Conservation (phyloP, 2,113 vertebrate species). For the Trichomycterus rosablanca region DNA sequence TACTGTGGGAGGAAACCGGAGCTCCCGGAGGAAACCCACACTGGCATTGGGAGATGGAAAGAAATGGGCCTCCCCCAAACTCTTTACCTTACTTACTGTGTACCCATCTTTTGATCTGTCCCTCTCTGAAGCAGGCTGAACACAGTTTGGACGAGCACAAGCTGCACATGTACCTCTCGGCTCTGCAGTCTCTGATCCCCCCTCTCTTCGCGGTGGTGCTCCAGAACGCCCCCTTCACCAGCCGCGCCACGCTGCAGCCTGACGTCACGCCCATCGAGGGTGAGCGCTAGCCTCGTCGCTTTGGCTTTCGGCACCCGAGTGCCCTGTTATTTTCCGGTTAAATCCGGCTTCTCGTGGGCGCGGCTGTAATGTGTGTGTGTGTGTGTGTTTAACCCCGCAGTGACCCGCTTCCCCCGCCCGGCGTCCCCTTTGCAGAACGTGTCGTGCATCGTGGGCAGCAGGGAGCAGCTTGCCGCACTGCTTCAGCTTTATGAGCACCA, state of each 20-base stretch:
- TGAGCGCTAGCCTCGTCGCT: slow-evolving; percentile 49
- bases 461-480: slow-evolving; percentile 81
- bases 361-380: slow-evolving; percentile 10
- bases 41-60: no score
- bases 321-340: slow-evolving; percentile 28
- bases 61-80: no score
- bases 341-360: slow-evolving; percentile 12
- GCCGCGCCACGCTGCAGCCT: slow-evolving; percentile 83
- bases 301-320: no score
- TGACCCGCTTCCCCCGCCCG: slow-evolving; percentile 92
- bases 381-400: slow-evolving; percentile 56
- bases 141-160: slow-evolving; percentile 92
- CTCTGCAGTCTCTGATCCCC: slow-evolving; percentile 91
- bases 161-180: slow-evolving; percentile 89
- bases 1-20: no score
- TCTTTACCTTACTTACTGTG: neutral
- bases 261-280: slow-evolving; percentile 90
- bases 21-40: no score
- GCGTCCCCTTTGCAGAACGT: slow-evolving; percentile 91
- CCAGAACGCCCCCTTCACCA: slow-evolving; percentile 90
- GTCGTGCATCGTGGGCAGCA: slow-evolving; percentile 87
- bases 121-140: slow-evolving; percentile 82
- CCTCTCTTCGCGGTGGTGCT: slow-evolving; percentile 89
- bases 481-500: slow-evolving; percentile 91
- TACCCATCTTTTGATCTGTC: neutral